Base-by-base conservation (phyloP, 2,888 invertebrate species). In the Lithophane leautieri region DNA sequence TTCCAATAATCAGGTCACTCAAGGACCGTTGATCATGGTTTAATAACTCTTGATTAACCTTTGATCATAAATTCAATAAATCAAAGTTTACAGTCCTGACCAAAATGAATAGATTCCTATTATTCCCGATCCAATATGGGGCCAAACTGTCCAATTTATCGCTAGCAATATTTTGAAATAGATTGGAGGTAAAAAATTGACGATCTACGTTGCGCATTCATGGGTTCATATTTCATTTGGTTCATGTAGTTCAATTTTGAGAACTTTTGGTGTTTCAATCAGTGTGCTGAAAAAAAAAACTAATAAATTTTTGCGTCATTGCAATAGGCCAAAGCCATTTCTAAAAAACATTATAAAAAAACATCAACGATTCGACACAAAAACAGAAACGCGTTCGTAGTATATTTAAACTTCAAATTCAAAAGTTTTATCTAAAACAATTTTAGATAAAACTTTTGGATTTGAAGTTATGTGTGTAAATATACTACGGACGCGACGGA, bases 131-230 rank as follows among this genome's bases (percentile, higher is more conserved):
- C 58, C 67, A 63, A 67, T 63, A 40, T 58, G 19, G 19, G 14
- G 16, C 25, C 22, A 22, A 40, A 50, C 19, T 58, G 42, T 52
- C 19, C 58, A 76, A 79, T 82, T 82, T 60, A 76, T 69, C 28
- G 40, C 54, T 2, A 65, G 58, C 58, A 40, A 69, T 75, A 52
- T 74, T 79, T 67, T 75, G 68, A 76, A 79, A 79, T 68, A 75
- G 68, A 68, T 63, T 63, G 76, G 58, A 65, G 63, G 44, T 69
- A 60, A 75, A 78, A 80, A 74, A 60, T 54, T 65, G 19, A 60
- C 63, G 58, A 54, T 65, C 44, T 2, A 25, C 6, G 58, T 54
- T 16, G 22, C 52, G 58, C 52, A 47, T 76, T 34, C 42, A 44
- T 34, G 25, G 50, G 22, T 60, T 54, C 44, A 58, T 63, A 74